Percentiles rank a stretch among this genome's conserved stretches.
Conservation (phyloP, 1,140 invertebrate genomes). For the Apis dorsata region DNA sequence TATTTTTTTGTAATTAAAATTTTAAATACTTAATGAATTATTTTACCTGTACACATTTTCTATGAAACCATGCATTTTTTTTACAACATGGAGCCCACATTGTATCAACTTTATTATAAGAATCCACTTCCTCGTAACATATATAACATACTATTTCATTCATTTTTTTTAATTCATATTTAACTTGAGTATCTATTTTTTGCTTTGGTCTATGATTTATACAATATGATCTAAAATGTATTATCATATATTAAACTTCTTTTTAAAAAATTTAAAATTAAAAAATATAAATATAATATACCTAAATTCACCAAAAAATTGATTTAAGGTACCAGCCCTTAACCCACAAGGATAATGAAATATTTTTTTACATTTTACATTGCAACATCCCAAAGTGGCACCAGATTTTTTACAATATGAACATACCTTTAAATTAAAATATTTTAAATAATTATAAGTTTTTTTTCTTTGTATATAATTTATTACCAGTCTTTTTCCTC, state of each 20-base stretch:
- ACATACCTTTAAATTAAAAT: conserved; percentile 79
- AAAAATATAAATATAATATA: conserved; percentile 62
- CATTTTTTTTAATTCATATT: conserved; percentile 58
- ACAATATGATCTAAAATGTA: conserved; percentile 79
- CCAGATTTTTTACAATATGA: conserved; percentile 82
- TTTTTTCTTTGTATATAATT: conserved; percentile 9
- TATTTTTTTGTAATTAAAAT: background rate
- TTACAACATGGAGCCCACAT: conserved; percentile 84
- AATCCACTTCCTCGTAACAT: conserved; percentile 81
- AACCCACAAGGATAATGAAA: conserved; percentile 85
- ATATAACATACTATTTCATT: conserved; percentile 79
- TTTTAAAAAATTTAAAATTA: background rate
- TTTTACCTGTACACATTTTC: conserved; percentile 82
- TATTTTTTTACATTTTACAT: conserved; percentile 79
- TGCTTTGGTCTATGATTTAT: conserved; percentile 81
- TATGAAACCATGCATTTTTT: conserved; percentile 83
- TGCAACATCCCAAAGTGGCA: conserved; percentile 84
- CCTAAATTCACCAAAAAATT: conserved; percentile 84
- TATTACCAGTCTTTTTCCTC: conserved; percentile 81
- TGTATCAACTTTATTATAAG: conserved; percentile 73
- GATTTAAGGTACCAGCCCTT: conserved; percentile 80
- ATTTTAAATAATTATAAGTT: background rate
- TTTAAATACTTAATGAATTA: conserved; percentile 6
- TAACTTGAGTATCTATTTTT: conserved; percentile 72
- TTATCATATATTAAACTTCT: conserved; percentile 1